Conservation (phyloP, 2,113 vertebrate species). For the Cathartes aura region DNA sequence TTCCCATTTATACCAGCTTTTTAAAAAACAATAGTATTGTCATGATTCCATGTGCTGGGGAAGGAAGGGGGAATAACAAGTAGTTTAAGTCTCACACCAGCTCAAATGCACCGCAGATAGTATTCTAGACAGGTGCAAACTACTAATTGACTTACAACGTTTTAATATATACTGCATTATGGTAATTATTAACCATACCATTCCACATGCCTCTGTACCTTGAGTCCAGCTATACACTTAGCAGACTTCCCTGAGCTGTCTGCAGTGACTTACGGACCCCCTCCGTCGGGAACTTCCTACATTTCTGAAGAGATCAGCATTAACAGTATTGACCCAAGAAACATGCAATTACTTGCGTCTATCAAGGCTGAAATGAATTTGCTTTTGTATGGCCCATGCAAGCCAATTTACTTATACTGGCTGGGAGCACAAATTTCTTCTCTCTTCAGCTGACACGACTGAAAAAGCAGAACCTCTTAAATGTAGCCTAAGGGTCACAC, state of each 20-base stretch:
- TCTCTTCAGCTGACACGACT: neutral
- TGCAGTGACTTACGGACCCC: neutral
- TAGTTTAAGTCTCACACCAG: neutral
- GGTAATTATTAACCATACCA: neutral
- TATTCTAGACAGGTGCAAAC: neutral
- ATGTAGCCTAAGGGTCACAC: neutral
- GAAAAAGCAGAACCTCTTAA: neutral
- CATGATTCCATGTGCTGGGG: neutral
- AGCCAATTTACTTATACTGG: neutral
- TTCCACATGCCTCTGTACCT: neutral
- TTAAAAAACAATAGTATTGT: neutral
- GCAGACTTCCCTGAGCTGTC: neutral
- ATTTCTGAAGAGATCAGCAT: neutral
- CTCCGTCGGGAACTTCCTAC: neutral
- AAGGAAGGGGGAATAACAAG: neutral
- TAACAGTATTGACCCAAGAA: neutral
- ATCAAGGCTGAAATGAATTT: neutral
- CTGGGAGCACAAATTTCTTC: neutral
- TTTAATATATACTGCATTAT: neutral
- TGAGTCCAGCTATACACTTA: neutral
- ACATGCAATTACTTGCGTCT: neutral
- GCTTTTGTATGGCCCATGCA: neutral
- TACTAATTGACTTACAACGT: neutral
- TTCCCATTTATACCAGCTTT: neutral
- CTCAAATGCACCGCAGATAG: neutral